Conservation (phyloP, 2,113 vertebrate species). For the Craseonycteris thonglongyai region DNA sequence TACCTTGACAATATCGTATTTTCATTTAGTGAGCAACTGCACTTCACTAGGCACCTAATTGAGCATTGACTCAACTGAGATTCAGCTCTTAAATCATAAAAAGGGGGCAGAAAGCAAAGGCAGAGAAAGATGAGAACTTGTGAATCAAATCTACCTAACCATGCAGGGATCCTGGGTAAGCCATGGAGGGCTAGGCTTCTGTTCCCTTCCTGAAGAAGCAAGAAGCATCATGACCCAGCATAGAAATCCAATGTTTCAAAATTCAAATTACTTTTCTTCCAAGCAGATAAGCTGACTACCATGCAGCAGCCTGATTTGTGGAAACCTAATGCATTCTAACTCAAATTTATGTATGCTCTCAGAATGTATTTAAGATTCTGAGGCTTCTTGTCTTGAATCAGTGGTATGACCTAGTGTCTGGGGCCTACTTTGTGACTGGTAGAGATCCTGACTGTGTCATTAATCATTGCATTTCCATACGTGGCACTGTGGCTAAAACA, state of each 20-base stretch:
- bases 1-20: neutral
- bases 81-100: neutral
- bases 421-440: neutral
- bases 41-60: neutral
- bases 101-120: neutral
- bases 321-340: neutral
- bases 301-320: neutral
- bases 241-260: neutral
- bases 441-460: neutral
- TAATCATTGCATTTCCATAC: neutral
- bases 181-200: neutral
- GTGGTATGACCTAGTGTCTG: neutral
- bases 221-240: neutral
- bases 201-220: neutral
- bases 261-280: neutral
- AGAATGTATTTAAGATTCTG: neutral
- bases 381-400: neutral
- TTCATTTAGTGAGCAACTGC: constrained; percentile 5
- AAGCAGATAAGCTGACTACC: neutral
- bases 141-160: neutral
- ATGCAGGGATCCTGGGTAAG: neutral
- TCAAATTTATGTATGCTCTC: neutral
- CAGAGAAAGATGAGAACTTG: constrained; percentile 2
- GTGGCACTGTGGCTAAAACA: neutral
- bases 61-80: neutral